Evolutionary conservation across 2,888 invertebrate species (phyloP).

Genomic region (Pelosia muscerda): DNA sequence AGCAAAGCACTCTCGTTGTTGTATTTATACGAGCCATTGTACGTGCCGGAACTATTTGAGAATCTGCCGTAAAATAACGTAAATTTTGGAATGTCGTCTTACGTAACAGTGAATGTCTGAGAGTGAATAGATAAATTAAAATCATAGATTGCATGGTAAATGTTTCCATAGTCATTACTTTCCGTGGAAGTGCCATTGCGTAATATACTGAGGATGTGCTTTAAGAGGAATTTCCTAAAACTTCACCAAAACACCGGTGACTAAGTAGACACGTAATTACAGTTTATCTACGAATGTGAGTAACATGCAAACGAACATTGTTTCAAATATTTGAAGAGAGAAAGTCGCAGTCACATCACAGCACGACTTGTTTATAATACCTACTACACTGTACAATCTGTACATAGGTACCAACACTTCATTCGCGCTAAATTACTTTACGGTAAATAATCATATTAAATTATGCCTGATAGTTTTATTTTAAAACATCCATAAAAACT

Average conservation of each 20-base stretch:
- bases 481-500: not conserved
- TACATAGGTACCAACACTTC: not conserved
- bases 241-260: slow-evolving; percentile 39
- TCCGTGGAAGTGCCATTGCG: slow-evolving; percentile 54
- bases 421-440: not conserved
- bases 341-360: slow-evolving; percentile 59
- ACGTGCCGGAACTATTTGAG: slow-evolving; percentile 55
- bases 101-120: slow-evolving; percentile 61
- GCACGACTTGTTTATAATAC: slow-evolving; percentile 44
- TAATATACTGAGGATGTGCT: slow-evolving; percentile 49
- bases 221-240: slow-evolving; percentile 35
- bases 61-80: slow-evolving; percentile 59
- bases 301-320: slow-evolving; percentile 51
- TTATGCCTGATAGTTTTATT: not conserved
- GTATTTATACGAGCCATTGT: slow-evolving; percentile 34
- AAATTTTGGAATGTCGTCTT: slow-evolving; percentile 59
- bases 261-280: slow-evolving; percentile 40
- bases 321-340: slow-evolving; percentile 57
- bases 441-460: not conserved
- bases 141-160: slow-evolving; percentile 32
- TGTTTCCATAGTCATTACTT: slow-evolving; percentile 47
- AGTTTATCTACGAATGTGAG: slow-evolving; percentile 47
- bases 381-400: slow-evolving; percentile 38
- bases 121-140: slow-evolving; percentile 57
- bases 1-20: slow-evolving; percentile 34